Conservation (phyloP, 1,140 invertebrate species). For the Phortica variegata region DNA sequence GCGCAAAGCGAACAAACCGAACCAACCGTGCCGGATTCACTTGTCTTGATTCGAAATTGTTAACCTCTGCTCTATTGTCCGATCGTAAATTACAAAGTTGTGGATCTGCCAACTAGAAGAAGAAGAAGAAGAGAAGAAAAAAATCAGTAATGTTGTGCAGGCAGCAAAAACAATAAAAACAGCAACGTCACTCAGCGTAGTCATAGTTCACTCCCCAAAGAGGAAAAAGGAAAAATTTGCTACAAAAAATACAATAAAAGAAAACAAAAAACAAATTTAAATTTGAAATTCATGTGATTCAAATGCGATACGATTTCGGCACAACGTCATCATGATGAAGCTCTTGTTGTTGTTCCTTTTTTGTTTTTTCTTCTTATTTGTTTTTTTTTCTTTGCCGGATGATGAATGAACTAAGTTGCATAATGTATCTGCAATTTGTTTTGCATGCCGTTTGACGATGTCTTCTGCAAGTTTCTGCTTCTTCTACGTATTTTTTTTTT, state of each 20-base stretch:
- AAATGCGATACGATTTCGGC: constrained; percentile 35
- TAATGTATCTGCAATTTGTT: constrained; percentile 28
- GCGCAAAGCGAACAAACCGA: constrained; percentile 19
- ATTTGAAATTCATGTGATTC: constrained; percentile 48
- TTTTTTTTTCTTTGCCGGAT: constrained; percentile 18
- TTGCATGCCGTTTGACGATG: background rate
- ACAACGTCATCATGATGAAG: background rate
- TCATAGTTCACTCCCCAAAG: constrained; percentile 46
- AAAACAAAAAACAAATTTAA: constrained; percentile 28
- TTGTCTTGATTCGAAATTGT: constrained; percentile 2
- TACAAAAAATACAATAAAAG: background rate
- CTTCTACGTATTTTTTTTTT: background rate
- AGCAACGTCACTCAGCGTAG: constrained; percentile 9
- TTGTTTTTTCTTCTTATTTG: constrained; percentile 9
- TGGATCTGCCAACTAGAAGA: constrained; percentile 17
- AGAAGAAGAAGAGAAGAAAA: constrained; percentile 25
- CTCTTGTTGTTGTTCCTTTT: constrained; percentile 9
- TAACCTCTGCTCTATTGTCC: background rate
- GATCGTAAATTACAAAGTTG: constrained; percentile 8
- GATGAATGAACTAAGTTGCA: constrained; percentile 31
- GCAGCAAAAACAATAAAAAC: constrained; percentile 10
- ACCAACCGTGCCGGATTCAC: constrained; percentile 20
- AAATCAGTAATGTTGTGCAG: background rate
- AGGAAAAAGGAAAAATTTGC: background rate
- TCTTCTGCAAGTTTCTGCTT: background rate